phyloP scores from a whole-genome alignment of 2,797 vertebrate species.

The Streptopelia turtur region DNA sequence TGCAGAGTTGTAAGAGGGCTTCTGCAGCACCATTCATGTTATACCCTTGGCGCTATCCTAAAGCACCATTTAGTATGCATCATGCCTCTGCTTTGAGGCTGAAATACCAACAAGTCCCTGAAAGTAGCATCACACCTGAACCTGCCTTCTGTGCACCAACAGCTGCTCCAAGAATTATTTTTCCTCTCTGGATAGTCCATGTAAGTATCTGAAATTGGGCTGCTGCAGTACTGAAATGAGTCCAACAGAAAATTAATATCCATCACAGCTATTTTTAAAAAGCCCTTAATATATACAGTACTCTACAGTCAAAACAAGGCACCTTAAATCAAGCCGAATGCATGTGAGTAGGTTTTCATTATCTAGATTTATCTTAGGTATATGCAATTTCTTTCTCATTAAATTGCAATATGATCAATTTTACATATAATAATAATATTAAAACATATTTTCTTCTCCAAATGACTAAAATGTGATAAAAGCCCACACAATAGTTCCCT shows the following conservation, averaged over 20 bases:
- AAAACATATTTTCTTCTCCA: constrained; percentile 57
- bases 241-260: not conserved
- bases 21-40: not conserved
- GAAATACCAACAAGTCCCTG: not conserved
- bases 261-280: not conserved
- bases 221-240: not conserved
- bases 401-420: constrained; percentile 7
- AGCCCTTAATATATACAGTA: not conserved
- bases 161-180: not conserved
- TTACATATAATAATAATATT: constrained; percentile 31
- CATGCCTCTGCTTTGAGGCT: not conserved
- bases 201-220: not conserved
- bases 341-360: constrained; percentile 13
- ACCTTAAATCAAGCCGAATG: constrained; percentile 21
- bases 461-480: constrained; percentile 63
- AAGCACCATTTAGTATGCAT: not conserved
- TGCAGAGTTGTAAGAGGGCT: not conserved
- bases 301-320: constrained; percentile 17
- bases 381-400: constrained; percentile 6
- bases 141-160: not conserved
- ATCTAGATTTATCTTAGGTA: not conserved
- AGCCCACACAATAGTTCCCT: constrained; percentile 26
- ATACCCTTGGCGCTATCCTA: not conserved
- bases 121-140: constrained; percentile 1
- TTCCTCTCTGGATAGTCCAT: not conserved